These are phyloP conservation scores for Aurelia sp. DNA, from an alignment of 30 jellyfish, hydroid and myxozoan genomes.

Conservation along the genomic window DNA sequence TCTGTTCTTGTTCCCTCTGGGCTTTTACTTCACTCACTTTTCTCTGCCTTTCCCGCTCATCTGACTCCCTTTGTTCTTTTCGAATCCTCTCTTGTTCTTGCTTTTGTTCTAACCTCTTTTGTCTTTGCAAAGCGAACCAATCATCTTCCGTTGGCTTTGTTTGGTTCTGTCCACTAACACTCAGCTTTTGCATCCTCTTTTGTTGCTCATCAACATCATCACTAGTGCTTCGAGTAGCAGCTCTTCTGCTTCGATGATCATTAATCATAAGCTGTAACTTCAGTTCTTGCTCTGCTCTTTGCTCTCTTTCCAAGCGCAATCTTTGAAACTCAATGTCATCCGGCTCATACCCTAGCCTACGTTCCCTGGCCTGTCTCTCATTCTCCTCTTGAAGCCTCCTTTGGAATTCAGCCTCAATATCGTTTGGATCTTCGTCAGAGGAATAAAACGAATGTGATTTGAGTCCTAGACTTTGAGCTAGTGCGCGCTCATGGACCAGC, in stretches of 20 bases:
- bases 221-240: not conserved
- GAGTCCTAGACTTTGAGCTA: conserved; percentile 8
- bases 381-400: conserved; percentile 79
- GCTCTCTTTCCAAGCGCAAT: conserved; percentile 44
- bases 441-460: conserved; percentile 26
- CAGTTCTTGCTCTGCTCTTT: conserved; percentile 65
- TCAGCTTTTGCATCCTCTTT: conserved; percentile 23
- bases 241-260: conserved; percentile 47
- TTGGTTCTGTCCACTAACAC: conserved; percentile 26
- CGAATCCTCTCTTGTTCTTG: conserved; percentile 84
- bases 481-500: conserved; percentile 45
- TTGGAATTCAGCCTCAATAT: conserved; percentile 78
- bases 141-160: conserved; percentile 56
- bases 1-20: conserved; percentile 77
- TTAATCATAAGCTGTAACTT: conserved; percentile 61
- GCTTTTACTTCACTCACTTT: conserved; percentile 55
- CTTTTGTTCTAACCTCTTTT: conserved; percentile 61
- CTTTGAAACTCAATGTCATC: conserved; percentile 61
- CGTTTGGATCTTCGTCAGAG: conserved; percentile 59
- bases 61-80: conserved; percentile 64
- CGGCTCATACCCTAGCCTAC: conserved; percentile 10
- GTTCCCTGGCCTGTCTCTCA: conserved; percentile 30
- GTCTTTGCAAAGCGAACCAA: conserved; percentile 79
- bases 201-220: conserved; percentile 45
- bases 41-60: conserved; percentile 80